Conservation (phyloP, 2,888 invertebrate species). For the Oxystoma pomonae region DNA sequence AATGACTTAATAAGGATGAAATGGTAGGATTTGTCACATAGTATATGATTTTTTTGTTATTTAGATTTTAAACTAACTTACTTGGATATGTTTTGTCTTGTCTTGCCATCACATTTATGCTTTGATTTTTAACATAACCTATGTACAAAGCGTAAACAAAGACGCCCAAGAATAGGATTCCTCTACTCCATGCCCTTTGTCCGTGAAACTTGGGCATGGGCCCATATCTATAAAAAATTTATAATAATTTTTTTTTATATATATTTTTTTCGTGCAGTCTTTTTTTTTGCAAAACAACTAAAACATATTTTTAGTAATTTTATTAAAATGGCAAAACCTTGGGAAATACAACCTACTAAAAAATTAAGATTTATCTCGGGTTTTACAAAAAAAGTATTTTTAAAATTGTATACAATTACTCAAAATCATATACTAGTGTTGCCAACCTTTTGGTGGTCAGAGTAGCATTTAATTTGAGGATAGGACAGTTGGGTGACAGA, state of each 20-base stretch:
- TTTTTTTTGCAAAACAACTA: neutral
- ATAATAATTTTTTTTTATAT: neutral
- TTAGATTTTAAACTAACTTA: neutral
- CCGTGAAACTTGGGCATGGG: constrained; percentile 47
- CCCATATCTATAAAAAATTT: constrained; percentile 42
- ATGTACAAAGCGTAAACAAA: constrained; percentile 50
- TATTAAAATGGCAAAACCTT: neutral
- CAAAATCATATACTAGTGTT: too few species aligned
- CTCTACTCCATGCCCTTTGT: constrained; percentile 49
- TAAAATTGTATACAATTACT: too few species aligned
- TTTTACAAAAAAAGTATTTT: too few species aligned
- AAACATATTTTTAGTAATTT: neutral
- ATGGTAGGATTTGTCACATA: too few species aligned
- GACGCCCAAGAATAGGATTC: constrained; percentile 46
- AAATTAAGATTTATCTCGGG: too few species aligned
- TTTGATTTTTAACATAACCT: constrained; percentile 61
- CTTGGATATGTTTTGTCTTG: constrained; percentile 57
- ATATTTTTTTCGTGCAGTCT: neutral
- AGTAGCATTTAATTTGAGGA: too few species aligned
- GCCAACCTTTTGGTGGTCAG: too few species aligned
- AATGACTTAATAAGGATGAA: too few species aligned
- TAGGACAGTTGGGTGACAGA: too few species aligned
- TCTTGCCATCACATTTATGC: constrained; percentile 60
- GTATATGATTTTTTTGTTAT: too few species aligned
- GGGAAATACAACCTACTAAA: too few species aligned